A percentile compares a stretch with the other conserved stretches of the same genome.
Conservation (phyloP, 2,888 invertebrate genomes). For the Lamproptera curius region DNA sequence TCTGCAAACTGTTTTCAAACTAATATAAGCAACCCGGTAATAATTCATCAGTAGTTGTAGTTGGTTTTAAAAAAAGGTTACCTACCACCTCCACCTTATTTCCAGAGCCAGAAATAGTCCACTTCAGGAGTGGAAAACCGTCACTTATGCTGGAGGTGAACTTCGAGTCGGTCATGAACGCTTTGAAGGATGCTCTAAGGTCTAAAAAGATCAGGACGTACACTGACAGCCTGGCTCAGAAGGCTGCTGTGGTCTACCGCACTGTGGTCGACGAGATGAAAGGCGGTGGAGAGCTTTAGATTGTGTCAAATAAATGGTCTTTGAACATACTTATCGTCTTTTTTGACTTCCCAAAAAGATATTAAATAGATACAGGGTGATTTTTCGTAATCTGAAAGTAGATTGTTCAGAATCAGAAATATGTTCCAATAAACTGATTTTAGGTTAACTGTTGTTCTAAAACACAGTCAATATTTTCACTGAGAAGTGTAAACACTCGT, state of each 20-base stretch:
- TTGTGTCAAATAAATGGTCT: background rate
- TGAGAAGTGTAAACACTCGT: too few relatives aligned
- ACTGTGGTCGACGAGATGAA: slow-evolving; percentile 24
- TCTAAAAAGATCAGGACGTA: slow-evolving; percentile 27
- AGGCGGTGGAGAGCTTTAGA: background rate
- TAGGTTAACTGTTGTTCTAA: too few relatives aligned
- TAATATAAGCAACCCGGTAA: too few relatives aligned
- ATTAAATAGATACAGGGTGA: background rate
- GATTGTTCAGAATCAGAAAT: too few relatives aligned
- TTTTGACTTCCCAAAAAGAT: background rate
- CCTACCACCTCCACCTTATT: too few relatives aligned
- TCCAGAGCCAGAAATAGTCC: slow-evolving; percentile 33
- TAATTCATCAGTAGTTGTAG: too few relatives aligned
- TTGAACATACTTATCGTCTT: background rate
- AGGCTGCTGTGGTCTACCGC: slow-evolving; percentile 28
- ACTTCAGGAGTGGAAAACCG: slow-evolving; percentile 30
- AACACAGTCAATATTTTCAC: too few relatives aligned
- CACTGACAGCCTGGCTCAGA: slow-evolving; percentile 27
- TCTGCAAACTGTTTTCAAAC: too few relatives aligned
- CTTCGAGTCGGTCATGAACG: slow-evolving; percentile 25
- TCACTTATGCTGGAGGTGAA: slow-evolving; percentile 34
- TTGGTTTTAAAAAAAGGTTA: too few relatives aligned
- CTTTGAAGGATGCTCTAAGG: slow-evolving; percentile 24
- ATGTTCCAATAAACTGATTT: too few relatives aligned
- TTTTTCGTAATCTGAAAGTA: background rate